phyloP scores from a whole-genome alignment of 2,797 vertebrate genomes.

The Craterocephalus amniculus region DNA sequence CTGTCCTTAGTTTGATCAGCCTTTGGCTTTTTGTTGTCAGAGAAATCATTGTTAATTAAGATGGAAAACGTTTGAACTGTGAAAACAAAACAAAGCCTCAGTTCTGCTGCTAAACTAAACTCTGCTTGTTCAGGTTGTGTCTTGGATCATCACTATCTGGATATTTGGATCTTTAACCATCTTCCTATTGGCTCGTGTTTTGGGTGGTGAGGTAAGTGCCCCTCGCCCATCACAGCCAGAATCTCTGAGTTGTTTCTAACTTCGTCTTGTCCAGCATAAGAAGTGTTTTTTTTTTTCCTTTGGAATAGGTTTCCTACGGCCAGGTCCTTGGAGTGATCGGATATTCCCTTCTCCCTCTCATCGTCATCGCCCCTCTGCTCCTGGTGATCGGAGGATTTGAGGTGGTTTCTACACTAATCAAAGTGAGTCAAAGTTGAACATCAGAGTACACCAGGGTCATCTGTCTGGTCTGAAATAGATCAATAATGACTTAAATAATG shows the following conservation, averaged over 20 bases:
- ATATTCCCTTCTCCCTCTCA: conserved; percentile 97
- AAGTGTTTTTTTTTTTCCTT: neutral
- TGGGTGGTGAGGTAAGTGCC: conserved; percentile 94
- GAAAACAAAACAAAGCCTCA: too few species aligned
- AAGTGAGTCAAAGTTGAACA: conserved; percentile 83
- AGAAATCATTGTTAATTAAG: too few species aligned
- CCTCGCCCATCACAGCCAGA: neutral
- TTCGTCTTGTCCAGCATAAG: neutral
- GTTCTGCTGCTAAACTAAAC: neutral
- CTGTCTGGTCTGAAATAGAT: too few species aligned
- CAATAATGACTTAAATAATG: too few species aligned
- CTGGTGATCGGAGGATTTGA: conserved; percentile 93
- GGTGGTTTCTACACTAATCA: conserved; percentile 92
- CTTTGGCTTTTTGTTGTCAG: too few species aligned
- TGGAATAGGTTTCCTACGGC: conserved; percentile 92
- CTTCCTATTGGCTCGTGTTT: conserved; percentile 96
- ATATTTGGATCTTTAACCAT: conserved; percentile 98
- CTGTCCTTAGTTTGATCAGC: neutral
- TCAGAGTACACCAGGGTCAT: too few species aligned
- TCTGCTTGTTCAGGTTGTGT: conserved; percentile 87
- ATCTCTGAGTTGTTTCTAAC: neutral
- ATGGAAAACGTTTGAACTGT: too few species aligned
- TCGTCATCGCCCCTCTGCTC: conserved; percentile 94
- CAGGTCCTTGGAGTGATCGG: conserved; percentile 98
- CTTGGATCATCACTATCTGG: conserved; percentile 99